Conservation (phyloP, 2,113 vertebrate genomes). For the Halichoeres trimaculatus region DNA sequence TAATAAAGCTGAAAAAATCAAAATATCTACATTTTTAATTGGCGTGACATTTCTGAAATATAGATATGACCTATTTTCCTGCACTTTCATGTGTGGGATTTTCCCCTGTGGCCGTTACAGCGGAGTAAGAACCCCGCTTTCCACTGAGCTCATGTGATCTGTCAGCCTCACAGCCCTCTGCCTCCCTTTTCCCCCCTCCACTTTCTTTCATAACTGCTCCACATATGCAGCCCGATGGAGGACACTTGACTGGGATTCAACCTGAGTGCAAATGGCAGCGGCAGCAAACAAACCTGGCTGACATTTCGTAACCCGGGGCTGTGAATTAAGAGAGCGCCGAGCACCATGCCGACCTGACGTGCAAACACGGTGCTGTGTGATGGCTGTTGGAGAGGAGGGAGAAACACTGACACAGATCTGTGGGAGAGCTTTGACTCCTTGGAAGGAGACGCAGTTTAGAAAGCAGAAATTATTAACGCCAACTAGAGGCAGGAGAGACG, state of each 20-base stretch:
- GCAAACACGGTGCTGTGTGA: conserved; percentile 29
- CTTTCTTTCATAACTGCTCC: conserved; percentile 76
- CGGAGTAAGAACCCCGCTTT: conserved; percentile 65
- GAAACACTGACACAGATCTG: conserved; percentile 14
- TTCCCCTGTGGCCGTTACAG: conserved; percentile 69
- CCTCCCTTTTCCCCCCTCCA: conserved; percentile 35
- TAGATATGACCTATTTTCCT: conserved; percentile 76
- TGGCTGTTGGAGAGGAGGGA: conserved; percentile 24
- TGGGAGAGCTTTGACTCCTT: conserved; percentile 3
- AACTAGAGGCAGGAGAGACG: conserved; percentile 12
- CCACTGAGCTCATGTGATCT: conserved; percentile 67
- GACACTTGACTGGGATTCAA: conserved; percentile 53
- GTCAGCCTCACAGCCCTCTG: conserved; percentile 57
- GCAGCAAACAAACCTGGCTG: conserved; percentile 62
- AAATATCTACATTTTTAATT: conserved; percentile 76
- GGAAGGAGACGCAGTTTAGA: conserved; percentile 15
- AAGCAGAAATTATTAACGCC: conserved; percentile 26
- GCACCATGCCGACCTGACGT: conserved; percentile 59
- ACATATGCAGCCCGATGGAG: conserved; percentile 62
- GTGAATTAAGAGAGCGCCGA: conserved; percentile 49
- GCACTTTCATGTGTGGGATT: conserved; percentile 70
- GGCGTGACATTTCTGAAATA: conserved; percentile 73
- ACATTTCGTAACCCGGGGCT: conserved; percentile 58
- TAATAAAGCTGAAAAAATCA: conserved; percentile 74
- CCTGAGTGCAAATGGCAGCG: conserved; percentile 58